Base-by-base conservation (phyloP, 2,888 invertebrate species). In the Sympetrum striolatum region DNA sequence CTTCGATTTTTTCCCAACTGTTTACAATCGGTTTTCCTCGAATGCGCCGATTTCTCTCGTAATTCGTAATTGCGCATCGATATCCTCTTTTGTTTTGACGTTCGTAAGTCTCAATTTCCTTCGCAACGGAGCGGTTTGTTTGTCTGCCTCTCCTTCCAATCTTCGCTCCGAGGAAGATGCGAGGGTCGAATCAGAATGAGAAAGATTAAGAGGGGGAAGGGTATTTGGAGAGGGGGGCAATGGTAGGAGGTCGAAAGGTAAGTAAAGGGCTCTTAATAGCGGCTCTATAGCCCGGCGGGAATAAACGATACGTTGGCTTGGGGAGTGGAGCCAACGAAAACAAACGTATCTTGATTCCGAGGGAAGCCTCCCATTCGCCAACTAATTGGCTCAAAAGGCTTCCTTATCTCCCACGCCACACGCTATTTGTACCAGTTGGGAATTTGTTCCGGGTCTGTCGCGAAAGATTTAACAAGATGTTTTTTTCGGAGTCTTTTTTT, bases 321-420 rank as follows among this genome's bases (percentile, higher is more conserved):
- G 44, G 44, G 4, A 10, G 60, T 2, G 64, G 64, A 73, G 73
- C 73, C 73, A 25, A 73, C 31, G 73, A 73, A 73, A 73, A 73
- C 73, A 73, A 73, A 73, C 73, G 73, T 73, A 73, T 73, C 73
- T 73, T 73, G 73, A 73, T 73, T 73, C 73, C 73, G 31, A 73
- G 73, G 31, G 73, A 73, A 73, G 73, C 73, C 73, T 73, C 73
- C 73, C 73, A 73, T 73, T 73, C 12, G 12, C 73, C 73, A 5
- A 31, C 86, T 86, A 86, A 86, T 86, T 86, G 86, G 86, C 86
- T 86, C 86, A 86, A 86, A 86, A 86, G 37, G 86, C 37, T 64
- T 86, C 86, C 86, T 86, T 86, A 86, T 86, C 86, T 86, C 64
- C 60, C 60, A 31, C 86, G 86, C 86, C 86, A 18, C 86, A 86